Percentiles rank a stretch among this genome's conserved stretches.
Conservation (phyloP, 2,797 vertebrate genomes). For the Aldrovandia affinis region DNA sequence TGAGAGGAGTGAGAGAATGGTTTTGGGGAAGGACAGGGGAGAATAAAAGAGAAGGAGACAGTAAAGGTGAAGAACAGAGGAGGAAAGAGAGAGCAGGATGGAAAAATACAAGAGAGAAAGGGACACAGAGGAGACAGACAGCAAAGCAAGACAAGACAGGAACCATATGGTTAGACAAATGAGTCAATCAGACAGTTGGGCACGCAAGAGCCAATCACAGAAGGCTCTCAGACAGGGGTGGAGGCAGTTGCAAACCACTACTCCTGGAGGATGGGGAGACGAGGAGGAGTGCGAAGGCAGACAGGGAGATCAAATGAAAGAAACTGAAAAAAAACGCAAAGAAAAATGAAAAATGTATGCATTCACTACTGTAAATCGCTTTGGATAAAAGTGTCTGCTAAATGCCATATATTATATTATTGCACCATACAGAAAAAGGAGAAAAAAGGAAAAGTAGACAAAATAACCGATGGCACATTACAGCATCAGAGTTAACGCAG, state of each 20-base stretch:
- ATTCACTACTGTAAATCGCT: too few relatives aligned
- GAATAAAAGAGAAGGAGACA: background rate
- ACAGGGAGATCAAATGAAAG: background rate
- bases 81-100: slow-evolving; percentile 24
- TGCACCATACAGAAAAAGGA: too few relatives aligned
- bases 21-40: background rate
- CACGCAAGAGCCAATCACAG: slow-evolving; percentile 39
- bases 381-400: too few relatives aligned
- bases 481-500: background rate
- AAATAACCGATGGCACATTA: background rate
- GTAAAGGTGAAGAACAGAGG: background rate
- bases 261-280: slow-evolving; percentile 38
- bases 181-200: slow-evolving; percentile 48
- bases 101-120: slow-evolving; percentile 8
- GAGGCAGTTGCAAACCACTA: background rate
- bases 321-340: background rate
- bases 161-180: slow-evolving; percentile 46
- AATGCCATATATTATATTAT: too few relatives aligned
- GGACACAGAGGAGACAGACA: slow-evolving; percentile 42
- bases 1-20: slow-evolving; percentile 6
- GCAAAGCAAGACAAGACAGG: slow-evolving; percentile 50
- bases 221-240: slow-evolving; percentile 18
- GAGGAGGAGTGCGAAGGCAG: background rate
- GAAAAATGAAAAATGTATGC: too few relatives aligned
- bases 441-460: background rate